phyloP scores from a whole-genome alignment of 2,797 vertebrate genomes.

The Percopsis omiscomaycus region DNA sequence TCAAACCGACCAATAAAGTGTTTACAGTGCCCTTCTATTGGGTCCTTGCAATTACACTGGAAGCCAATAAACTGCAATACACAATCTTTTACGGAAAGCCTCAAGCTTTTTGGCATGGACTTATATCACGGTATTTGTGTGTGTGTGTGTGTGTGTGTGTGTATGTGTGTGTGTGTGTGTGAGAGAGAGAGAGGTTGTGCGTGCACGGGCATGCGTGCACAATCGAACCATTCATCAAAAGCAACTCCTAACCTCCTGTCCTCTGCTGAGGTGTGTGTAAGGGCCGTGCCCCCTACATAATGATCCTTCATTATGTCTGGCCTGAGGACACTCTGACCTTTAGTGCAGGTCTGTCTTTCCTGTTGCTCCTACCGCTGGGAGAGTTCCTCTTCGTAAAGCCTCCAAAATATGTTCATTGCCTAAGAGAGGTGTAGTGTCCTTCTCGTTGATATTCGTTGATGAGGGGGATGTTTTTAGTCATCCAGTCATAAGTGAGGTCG shows the following conservation, averaged over 20 bases:
- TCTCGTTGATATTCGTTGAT: conserved; percentile 36
- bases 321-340: conserved; percentile 60
- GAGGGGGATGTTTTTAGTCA: too few species aligned
- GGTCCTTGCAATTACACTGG: neutral
- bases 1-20: neutral
- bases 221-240: conserved; percentile 37
- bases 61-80: neutral
- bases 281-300: conserved; percentile 41
- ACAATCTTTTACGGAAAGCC: conserved; percentile 8
- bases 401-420: conserved; percentile 44
- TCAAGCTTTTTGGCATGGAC: neutral
- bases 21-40: neutral
- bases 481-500: too few species aligned
- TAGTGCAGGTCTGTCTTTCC: conserved; percentile 44
- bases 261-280: conserved; percentile 36
- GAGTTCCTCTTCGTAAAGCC: conserved; percentile 37
- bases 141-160: conserved; percentile 5
- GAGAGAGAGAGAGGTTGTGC: neutral
- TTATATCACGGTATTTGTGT: conserved; percentile 1
- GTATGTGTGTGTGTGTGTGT: neutral
- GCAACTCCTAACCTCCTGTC: conserved; percentile 46
- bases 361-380: conserved; percentile 13
- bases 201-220: neutral
- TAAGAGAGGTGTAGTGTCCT: conserved; percentile 37
- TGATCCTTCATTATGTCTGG: conserved; percentile 44